phyloP scores from a whole-genome alignment of 2,113 vertebrate species.

The Felis catus region F.catus_Fca126_mat1.0 CM031411.1:101836001-101836500 shows the following conservation, averaged over 20 bases:
- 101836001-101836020: conserved; percentile 56
- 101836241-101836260: background rate
- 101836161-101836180: background rate
- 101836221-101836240: conserved; percentile 40
- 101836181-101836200: conserved; percentile 20
- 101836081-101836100: background rate
- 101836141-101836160: background rate
- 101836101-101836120: background rate
- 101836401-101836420: background rate
- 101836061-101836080: background rate
- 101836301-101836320: background rate
- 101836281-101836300: background rate
- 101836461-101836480: background rate
- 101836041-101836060: background rate
- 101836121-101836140: background rate
- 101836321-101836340: conserved; percentile 30
- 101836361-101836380: background rate
- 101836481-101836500: background rate
- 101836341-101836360: conserved; percentile 43
- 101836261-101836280: conserved; percentile 11
- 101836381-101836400: background rate
- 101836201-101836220: background rate
- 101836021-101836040: background rate
- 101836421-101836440: conserved; percentile 1
- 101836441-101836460: conserved; percentile 34